A percentile compares a stretch with the other conserved stretches of the same genome.
These are phyloP conservation scores for Falco naumanni DNA, from an alignment of 2,797 vertebrate genomes.

Conservation along the genomic window DNA sequence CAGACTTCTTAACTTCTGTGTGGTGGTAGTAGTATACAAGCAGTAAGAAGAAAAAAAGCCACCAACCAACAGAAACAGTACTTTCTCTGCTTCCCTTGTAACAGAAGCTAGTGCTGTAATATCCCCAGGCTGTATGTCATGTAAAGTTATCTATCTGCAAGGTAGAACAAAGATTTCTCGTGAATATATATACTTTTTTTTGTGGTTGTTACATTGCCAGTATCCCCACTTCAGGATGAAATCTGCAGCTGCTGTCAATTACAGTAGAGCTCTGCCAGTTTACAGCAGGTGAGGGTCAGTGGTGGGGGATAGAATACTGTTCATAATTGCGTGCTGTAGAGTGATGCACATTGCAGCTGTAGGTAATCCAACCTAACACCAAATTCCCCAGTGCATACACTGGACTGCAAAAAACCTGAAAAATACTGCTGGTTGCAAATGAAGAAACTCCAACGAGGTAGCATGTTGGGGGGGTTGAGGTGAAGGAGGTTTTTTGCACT, in stretches of 20 bases:
- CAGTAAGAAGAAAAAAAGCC: accelerated
- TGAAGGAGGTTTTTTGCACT: neutral
- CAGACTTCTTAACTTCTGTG: neutral
- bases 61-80: neutral
- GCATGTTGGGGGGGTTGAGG: accelerated
- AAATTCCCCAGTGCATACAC: neutral
- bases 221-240: neutral
- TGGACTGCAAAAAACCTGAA: neutral
- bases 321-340: neutral
- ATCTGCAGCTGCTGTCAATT: neutral
- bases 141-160: neutral
- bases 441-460: neutral
- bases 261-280: neutral
- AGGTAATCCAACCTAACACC: neutral
- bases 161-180: neutral
- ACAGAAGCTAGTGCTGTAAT: neutral
- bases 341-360: neutral
- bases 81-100: neutral
- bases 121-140: no score
- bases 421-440: neutral
- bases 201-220: neutral
- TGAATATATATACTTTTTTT: neutral
- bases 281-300: neutral
- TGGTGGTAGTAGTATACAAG: neutral
- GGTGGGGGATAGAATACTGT: neutral